Evolutionary conservation across 2,113 vertebrate species (phyloP), one percentile per base, ranked within the genome.

Genomic region (Numenius arquata): DNA sequence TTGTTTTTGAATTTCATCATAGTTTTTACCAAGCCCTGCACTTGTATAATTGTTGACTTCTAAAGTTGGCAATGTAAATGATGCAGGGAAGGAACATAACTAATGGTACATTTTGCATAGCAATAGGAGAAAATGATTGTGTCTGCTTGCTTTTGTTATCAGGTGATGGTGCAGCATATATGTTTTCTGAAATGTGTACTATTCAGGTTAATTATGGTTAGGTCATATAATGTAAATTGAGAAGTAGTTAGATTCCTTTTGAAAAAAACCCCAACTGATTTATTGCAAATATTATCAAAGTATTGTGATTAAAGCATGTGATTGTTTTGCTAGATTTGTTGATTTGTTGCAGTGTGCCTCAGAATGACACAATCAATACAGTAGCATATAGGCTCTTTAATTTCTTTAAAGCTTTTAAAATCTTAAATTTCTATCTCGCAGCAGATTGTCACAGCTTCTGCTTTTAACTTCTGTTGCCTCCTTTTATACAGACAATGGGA

Each of bases 401-500:
- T 80, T 80, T 48, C 32, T 71, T 36, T 11, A 22, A 66, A 9
- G 1, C 81, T 65, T 77, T 52, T 40, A 48, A 47, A 47, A 19
- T 56, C 47, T 32, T 45, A 6, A 4, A 3, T 55, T 90, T 43
- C 47, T 65, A 48, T 58, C 85, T 34, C 38, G 1, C 48, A 32
- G 32, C 14, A 36, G 40, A 0, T 41, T 73, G 43, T 27, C 63
- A 9, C 12, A 18, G 27, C 45, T 72, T 6, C 32, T 85, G 74
- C 40, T 48, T 72, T 50, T 80, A 71, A 91, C 89, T 75, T 78
- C 19, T 55, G 8, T 95, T 90, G 52, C 58, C 68, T 95, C 95
- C 71, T 91, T 62, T 85, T 58, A 78, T 52, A 1, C 97, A 99
- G 99, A 97, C 99, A 99, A 38, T 99, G 99, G 99, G 99, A 99